Conservation (phyloP, 37 sponge, comb jelly and placozoan genomes). For the Halisarca cf. caerulea region DNA sequence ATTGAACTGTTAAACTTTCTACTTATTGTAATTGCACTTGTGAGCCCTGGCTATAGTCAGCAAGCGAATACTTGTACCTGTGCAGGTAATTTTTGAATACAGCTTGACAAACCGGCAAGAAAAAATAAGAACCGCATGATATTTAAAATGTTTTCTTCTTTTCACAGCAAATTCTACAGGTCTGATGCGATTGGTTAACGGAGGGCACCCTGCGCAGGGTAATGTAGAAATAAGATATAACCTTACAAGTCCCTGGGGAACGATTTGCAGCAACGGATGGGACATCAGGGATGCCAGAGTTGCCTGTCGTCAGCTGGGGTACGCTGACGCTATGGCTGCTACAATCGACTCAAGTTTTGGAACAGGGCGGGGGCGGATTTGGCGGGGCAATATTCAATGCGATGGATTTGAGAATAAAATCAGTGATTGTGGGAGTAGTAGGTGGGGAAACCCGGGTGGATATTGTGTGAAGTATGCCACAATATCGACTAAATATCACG, state of each 20-base stretch:
- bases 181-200: neutral
- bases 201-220: neutral
- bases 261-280: neutral
- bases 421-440: neutral
- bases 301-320: neutral
- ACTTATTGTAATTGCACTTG: too few species aligned
- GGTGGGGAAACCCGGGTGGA: too few species aligned
- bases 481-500: too few species aligned
- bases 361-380: neutral
- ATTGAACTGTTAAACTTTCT: too few species aligned
- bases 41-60: too few species aligned
- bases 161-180: too few species aligned
- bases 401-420: neutral
- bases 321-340: neutral
- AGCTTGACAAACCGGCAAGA: too few species aligned
- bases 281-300: neutral
- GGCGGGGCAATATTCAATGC: neutral
- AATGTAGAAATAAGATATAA: neutral
- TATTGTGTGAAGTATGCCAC: too few species aligned
- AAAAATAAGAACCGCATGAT: too few species aligned
- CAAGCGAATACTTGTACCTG: too few species aligned
- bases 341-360: conserved; percentile 6
- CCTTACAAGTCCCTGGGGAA: neutral
- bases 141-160: too few species aligned
- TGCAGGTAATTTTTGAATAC: too few species aligned